These are phyloP conservation scores for Epizoanthus scotinus DNA, from an alignment of 92 coral and sea anemone species.

Conservation along the genomic window DNA sequence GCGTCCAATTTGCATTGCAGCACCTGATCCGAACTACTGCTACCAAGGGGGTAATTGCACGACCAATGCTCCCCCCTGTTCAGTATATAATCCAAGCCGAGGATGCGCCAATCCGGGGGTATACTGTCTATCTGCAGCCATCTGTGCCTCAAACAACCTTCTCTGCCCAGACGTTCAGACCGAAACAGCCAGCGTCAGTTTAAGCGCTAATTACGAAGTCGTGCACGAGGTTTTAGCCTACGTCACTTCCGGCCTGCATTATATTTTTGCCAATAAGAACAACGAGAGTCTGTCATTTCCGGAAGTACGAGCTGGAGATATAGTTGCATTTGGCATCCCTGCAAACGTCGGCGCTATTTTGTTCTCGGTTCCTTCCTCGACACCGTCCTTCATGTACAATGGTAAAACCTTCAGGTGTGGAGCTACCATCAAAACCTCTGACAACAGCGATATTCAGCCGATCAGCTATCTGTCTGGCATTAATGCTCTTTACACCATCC, in stretches of 20 bases:
- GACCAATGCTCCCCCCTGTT: conserved; percentile 45
- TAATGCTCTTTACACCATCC: conserved; percentile 34
- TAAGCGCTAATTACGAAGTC: conserved; percentile 52
- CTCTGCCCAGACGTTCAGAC: conserved; percentile 45
- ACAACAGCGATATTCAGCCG: conserved; percentile 6
- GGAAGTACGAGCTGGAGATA: conserved; percentile 53
- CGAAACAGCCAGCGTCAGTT: conserved; percentile 10
- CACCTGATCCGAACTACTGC: conserved; percentile 43
- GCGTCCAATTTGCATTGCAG: conserved; percentile 64
- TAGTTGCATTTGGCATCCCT: conserved; percentile 55
- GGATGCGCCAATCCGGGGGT: conserved; percentile 32
- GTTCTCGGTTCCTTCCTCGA: conserved; percentile 24
- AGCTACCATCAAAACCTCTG: conserved; percentile 23
- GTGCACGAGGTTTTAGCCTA: conserved; percentile 34
- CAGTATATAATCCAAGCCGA: conserved; percentile 29
- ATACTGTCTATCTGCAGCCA: conserved; percentile 30
- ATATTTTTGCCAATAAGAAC: conserved; percentile 31
- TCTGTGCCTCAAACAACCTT: conserved; percentile 44
- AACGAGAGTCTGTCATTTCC: conserved; percentile 15
- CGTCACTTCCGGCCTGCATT: conserved; percentile 42
- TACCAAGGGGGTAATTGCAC: conserved; percentile 54
- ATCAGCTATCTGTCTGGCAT: conserved; percentile 25
- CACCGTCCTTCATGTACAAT: conserved; percentile 15
- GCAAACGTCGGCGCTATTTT: conserved; percentile 46
- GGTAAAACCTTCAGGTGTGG: conserved; percentile 7